These are phyloP conservation scores for Anthrax anthrax DNA, from an alignment of 2,888 invertebrate species.

Conservation along the genomic window DNA sequence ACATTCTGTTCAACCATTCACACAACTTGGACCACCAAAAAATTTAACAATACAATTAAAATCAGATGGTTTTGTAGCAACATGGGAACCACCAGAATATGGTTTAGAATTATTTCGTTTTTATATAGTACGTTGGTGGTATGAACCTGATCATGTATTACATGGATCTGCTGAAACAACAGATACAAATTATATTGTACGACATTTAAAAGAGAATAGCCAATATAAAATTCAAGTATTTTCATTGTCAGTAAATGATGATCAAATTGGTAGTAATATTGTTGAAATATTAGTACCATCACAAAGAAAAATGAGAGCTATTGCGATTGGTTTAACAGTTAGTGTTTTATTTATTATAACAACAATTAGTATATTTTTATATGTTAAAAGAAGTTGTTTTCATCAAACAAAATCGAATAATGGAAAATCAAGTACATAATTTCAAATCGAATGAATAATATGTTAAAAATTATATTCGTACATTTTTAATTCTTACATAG, in stretches of 20 bases:
- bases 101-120: constrained; percentile 42
- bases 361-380: constrained; percentile 45
- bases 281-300: constrained; percentile 52
- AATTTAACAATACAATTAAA: constrained; percentile 57
- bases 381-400: constrained; percentile 31
- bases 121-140: constrained; percentile 58
- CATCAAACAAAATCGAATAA: constrained; percentile 16
- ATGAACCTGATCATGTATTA: constrained; percentile 48
- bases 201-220: constrained; percentile 55
- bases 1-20: constrained; percentile 21
- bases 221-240: constrained; percentile 60
- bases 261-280: constrained; percentile 46
- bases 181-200: constrained; percentile 55
- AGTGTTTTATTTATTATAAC: constrained; percentile 52
- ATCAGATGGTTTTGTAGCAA: constrained; percentile 60
- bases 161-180: constrained; percentile 51
- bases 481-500: too few species aligned
- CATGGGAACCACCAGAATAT: constrained; percentile 53
- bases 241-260: constrained; percentile 46
- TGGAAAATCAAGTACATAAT: constrained; percentile 8
- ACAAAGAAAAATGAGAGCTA: constrained; percentile 52
- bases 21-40: constrained; percentile 44
- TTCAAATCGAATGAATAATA: neutral
- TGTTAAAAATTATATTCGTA: too few species aligned
- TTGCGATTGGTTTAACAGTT: constrained; percentile 56